phyloP scores from a whole-genome alignment of 2,113 vertebrate species.

The Crotalus helleri region DNA sequence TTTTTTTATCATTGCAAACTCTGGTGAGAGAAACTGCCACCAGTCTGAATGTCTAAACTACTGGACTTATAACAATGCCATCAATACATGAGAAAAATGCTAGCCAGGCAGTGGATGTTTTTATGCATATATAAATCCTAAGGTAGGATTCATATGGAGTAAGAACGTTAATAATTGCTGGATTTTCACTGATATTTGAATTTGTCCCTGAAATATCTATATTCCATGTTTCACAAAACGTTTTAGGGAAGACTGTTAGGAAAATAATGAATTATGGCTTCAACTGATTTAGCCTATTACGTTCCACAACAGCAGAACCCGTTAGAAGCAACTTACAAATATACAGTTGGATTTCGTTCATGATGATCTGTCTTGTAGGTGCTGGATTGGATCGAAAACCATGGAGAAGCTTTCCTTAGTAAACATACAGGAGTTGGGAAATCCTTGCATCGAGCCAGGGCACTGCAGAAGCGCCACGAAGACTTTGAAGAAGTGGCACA shows the following conservation, averaged over 20 bases:
- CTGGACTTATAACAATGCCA: not conserved
- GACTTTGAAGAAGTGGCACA: slow-evolving; percentile 98
- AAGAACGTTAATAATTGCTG: not conserved
- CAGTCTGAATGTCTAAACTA: not conserved
- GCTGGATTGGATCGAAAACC: slow-evolving; percentile 98
- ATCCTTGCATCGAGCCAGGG: slow-evolving; percentile 92
- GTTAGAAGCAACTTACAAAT: not conserved
- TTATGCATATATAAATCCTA: not conserved
- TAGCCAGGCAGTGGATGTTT: not conserved
- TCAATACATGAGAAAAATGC: not conserved
- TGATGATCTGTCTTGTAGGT: slow-evolving; percentile 70
- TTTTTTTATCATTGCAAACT: not conserved
- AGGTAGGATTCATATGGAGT: not conserved
- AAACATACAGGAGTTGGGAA: slow-evolving; percentile 97
- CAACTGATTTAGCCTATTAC: not conserved
- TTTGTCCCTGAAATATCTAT: not conserved
- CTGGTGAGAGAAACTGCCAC: not conserved
- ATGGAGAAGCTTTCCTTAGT: slow-evolving; percentile 96
- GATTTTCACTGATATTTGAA: not conserved
- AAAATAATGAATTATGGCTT: not conserved
- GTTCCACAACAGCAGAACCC: not conserved
- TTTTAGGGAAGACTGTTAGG: not conserved
- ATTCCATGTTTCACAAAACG: not conserved
- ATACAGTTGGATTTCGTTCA: not conserved
- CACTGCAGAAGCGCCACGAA: slow-evolving; percentile 94